phyloP scores from a whole-genome alignment of 2,888 invertebrate genomes.

The Hybos culiciformis region DNA sequence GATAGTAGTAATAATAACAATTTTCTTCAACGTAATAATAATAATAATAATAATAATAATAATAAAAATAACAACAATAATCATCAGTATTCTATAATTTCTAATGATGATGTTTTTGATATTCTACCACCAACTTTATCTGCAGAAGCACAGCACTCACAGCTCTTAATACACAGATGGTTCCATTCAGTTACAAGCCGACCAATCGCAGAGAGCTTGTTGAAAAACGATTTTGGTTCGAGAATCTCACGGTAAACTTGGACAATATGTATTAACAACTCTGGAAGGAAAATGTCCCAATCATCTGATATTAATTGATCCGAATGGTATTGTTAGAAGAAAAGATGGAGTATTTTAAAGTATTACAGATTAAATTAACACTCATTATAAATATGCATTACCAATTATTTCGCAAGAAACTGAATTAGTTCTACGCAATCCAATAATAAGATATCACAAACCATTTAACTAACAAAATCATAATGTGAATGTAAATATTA shows the following conservation, averaged over 20 bases:
- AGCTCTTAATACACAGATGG: constrained; percentile 75
- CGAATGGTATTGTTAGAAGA: constrained; percentile 92
- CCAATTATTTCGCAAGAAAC: constrained; percentile 97
- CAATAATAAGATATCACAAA: constrained; percentile 42
- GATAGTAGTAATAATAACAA: constrained; percentile 15
- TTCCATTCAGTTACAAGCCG: constrained; percentile 87
- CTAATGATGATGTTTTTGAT: too few species aligned
- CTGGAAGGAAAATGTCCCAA: constrained; percentile 70
- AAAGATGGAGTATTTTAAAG: constrained; percentile 94
- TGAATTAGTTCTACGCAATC: constrained; percentile 75
- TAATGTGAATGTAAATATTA: too few species aligned
- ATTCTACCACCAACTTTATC: constrained; percentile 40
- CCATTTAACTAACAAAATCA: too few species aligned
- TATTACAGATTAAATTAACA: constrained; percentile 89
- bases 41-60: too few species aligned
- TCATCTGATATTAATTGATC: constrained; percentile 89
- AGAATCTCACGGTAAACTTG: constrained; percentile 80
- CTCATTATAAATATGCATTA: constrained; percentile 84
- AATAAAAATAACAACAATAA: too few species aligned
- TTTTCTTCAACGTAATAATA: too few species aligned
- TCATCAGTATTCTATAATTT: too few species aligned
- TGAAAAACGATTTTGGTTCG: constrained; percentile 78
- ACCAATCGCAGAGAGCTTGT: constrained; percentile 64
- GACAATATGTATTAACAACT: constrained; percentile 94
- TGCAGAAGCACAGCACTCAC: constrained; percentile 41